phyloP scores from a whole-genome alignment of 2,797 vertebrate species.

The Molossus molossus region DNA sequence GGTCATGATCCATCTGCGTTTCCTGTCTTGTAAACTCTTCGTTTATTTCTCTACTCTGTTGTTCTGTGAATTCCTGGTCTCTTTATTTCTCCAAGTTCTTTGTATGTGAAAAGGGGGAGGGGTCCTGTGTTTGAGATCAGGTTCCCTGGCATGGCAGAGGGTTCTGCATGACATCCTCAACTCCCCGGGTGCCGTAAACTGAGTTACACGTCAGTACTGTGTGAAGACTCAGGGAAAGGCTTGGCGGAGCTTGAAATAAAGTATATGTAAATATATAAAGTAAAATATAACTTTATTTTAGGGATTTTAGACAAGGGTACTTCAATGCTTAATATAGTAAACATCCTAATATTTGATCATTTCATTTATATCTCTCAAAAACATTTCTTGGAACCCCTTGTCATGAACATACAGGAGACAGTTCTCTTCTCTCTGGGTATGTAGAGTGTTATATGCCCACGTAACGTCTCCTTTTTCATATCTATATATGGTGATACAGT shows the following conservation, averaged over 20 bases:
- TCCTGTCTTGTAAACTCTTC: not conserved
- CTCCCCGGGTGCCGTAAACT: not conserved
- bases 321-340: not conserved
- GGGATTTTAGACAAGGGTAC: not conserved
- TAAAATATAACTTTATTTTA: not conserved
- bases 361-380: not conserved
- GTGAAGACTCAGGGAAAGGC: not conserved
- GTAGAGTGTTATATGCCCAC: rapidly evolving
- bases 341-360: not conserved
- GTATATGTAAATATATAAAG: not conserved
- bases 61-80: not conserved
- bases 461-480: not conserved
- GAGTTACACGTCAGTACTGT: no score
- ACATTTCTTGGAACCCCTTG: not conserved
- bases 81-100: not conserved
- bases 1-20: not conserved
- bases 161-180: not conserved
- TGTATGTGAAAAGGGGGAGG: not conserved
- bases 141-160: not conserved
- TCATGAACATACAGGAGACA: not conserved
- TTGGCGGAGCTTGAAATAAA: not conserved
- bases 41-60: not conserved
- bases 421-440: not conserved
- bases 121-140: not conserved
- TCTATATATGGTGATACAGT: not conserved